Conservation (phyloP, 2,888 invertebrate genomes). For the Ctena decussata region DNA sequence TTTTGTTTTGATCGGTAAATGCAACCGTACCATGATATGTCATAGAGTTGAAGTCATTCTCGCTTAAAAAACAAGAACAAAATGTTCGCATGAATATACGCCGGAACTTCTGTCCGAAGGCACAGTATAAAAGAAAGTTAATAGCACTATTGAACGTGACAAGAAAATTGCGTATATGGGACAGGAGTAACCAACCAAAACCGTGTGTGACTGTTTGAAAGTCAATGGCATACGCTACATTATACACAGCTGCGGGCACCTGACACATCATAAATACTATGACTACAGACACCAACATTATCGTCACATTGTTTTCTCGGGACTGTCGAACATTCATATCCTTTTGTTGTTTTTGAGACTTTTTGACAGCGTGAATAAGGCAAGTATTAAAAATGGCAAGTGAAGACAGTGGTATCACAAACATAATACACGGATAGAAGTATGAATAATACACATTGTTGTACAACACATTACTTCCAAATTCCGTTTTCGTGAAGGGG, state of each 20-base stretch:
- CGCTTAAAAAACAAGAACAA: conserved; percentile 73
- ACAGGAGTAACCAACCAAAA: conserved; percentile 88
- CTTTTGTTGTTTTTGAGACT: conserved; percentile 96
- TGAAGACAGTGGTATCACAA: conserved; percentile 96
- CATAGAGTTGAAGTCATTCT: conserved; percentile 78
- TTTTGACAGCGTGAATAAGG: conserved; percentile 93
- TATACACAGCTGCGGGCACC: conserved; percentile 88
- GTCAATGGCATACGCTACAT: conserved; percentile 91
- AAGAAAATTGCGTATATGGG: conserved; percentile 91
- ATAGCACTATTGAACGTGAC: conserved; percentile 99
- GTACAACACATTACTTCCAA: conserved; percentile 92
- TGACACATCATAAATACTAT: conserved; percentile 98
- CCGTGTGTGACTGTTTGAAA: conserved; percentile 88
- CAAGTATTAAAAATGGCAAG: conserved; percentile 96
- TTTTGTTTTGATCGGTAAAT: conserved; percentile 61
- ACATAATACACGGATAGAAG: conserved; percentile 97
- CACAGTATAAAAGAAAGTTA: conserved; percentile 99
- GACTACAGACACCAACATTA: conserved; percentile 98
- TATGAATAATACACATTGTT: conserved; percentile 95
- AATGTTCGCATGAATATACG: conserved; percentile 84
- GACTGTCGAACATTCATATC: conserved; percentile 95
- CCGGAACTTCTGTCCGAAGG: conserved; percentile 98
- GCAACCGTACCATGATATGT: conserved; percentile 71
- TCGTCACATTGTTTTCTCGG: conserved; percentile 97
- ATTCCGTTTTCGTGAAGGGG: conserved; percentile 89